Conservation (phyloP, 1,140 invertebrate genomes). For the Calosoma granatense region DNA sequence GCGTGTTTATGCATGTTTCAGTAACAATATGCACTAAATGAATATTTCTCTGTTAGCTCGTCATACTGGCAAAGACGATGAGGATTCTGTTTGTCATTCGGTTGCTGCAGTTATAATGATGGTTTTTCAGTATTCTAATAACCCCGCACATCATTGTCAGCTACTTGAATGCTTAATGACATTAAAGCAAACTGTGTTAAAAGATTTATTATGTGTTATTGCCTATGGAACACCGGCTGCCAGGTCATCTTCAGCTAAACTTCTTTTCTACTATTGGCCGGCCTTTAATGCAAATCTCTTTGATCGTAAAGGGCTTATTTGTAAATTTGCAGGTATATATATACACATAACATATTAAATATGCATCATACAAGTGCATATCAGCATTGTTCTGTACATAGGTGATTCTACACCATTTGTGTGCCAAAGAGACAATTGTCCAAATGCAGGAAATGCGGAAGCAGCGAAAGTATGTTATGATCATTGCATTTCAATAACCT, state of each 20-base stretch:
- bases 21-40: neutral
- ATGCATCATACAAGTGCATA: neutral
- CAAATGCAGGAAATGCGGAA: conserved; percentile 71
- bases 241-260: conserved; percentile 83
- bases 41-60: conserved; percentile 41
- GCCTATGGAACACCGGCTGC: conserved; percentile 92
- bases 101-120: conserved; percentile 94
- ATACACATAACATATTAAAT: conserved; percentile 10
- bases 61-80: conserved; percentile 54
- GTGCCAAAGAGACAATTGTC: conserved; percentile 78
- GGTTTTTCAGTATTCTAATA: conserved; percentile 91
- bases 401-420: conserved; percentile 58
- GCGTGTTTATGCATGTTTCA: conserved; percentile 34
- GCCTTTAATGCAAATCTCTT: conserved; percentile 89
- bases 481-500: conserved; percentile 73
- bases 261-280: conserved; percentile 99
- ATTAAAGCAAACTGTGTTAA: conserved; percentile 75
- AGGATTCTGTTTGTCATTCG: conserved; percentile 83
- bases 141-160: conserved; percentile 88
- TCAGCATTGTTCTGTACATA: neutral
- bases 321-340: conserved; percentile 76
- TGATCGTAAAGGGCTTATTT: conserved; percentile 78
- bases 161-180: conserved; percentile 91
- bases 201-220: conserved; percentile 92
- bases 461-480: conserved; percentile 87